These are phyloP conservation scores for Tetragnatha versicolor DNA, from an alignment of 1,140 invertebrate species.

Conservation along the genomic window DNA sequence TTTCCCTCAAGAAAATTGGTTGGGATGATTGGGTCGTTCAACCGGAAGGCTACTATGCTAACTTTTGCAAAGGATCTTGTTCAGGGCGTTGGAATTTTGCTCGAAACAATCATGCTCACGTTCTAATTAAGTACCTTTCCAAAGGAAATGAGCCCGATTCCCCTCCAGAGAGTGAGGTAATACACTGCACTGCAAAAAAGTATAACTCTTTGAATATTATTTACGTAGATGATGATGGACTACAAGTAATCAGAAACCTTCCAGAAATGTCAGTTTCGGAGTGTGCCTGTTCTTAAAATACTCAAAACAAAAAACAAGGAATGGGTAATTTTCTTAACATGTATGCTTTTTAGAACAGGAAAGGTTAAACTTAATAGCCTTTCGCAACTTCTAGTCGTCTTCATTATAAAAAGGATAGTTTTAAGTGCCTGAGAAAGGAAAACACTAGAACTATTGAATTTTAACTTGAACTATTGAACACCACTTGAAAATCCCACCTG, in stretches of 20 bases:
- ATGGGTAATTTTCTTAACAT: background rate
- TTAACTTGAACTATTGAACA: too few species aligned
- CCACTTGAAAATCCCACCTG: background rate
- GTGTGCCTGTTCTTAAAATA: constrained; percentile 13
- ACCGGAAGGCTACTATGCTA: constrained; percentile 92
- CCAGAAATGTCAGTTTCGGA: constrained; percentile 34
- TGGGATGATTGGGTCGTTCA: constrained; percentile 99
- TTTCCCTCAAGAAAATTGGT: constrained; percentile 93
- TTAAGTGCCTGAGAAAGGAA: background rate
- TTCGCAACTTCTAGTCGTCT: background rate
- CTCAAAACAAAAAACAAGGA: background rate
- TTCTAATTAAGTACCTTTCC: background rate
- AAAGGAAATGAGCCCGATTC: background rate
- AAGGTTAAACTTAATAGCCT: background rate
- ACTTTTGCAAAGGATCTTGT: constrained; percentile 93
- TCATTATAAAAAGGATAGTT: too few species aligned
- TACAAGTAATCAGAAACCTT: constrained; percentile 23
- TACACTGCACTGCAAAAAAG: constrained; percentile 15
- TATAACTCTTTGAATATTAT: constrained; percentile 18
- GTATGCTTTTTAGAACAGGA: background rate
- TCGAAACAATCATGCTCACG: constrained; percentile 1
- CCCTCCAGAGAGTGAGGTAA: background rate
- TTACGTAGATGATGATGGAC: constrained; percentile 4
- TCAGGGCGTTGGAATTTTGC: background rate
- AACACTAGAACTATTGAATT: background rate